Conservation (phyloP, 2,797 vertebrate genomes). For the Chromis chromis region DNA sequence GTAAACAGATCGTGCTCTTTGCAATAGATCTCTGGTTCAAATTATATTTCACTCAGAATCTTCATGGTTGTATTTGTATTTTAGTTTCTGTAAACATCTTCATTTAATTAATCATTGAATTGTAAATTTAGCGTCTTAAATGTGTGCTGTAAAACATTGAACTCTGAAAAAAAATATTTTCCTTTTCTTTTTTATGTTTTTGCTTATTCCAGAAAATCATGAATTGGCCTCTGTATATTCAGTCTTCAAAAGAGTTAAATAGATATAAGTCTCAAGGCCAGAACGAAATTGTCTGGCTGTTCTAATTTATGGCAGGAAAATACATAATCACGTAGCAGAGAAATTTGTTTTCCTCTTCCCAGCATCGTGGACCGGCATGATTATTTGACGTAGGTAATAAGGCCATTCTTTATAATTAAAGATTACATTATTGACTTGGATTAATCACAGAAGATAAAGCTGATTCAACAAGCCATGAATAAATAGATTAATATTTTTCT, state of each 20-base stretch:
- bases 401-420: conserved; percentile 82
- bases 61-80: not conserved
- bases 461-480: conserved; percentile 83
- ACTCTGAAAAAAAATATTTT: not conserved
- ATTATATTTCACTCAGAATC: conserved; percentile 7
- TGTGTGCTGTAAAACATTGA: conserved; percentile 5
- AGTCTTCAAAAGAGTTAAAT: conserved; percentile 32
- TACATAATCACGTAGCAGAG: conserved; percentile 55
- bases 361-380: conserved; percentile 43
- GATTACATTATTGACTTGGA: conserved; percentile 82
- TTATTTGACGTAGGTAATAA: conserved; percentile 78
- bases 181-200: not conserved
- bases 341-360: conserved; percentile 66
- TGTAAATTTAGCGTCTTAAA: conserved; percentile 5
- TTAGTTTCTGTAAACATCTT: not conserved
- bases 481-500: conserved; percentile 81
- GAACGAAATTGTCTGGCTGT: conserved; percentile 37
- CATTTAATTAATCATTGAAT: conserved; percentile 5
- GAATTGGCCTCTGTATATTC: conserved; percentile 25
- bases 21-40: not conserved
- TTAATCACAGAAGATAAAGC: conserved; percentile 81
- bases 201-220: conserved; percentile 12
- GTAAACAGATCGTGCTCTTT: conserved; percentile 5
- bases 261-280: conserved; percentile 28
- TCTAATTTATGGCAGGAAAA: conserved; percentile 60